phyloP scores from a whole-genome alignment of 23 tunicate genomes.

The Trididemnum miniatum region DNA sequence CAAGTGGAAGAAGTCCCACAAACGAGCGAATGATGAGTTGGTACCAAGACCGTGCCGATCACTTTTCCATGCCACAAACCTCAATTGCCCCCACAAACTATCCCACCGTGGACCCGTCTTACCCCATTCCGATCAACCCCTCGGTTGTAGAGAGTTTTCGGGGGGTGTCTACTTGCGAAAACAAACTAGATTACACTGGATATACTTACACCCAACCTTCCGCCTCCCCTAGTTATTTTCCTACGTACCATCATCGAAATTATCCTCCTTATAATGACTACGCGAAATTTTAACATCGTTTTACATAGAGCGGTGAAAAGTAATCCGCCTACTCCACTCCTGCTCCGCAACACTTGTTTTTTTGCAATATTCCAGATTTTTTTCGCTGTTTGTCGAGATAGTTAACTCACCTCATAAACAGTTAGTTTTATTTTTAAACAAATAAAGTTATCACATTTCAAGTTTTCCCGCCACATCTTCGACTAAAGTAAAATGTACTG shows the following conservation, averaged over 20 bases:
- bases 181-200: neutral
- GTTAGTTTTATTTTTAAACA: no score
- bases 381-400: no score
- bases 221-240: neutral
- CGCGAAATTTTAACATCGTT: neutral
- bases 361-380: conserved; percentile 8
- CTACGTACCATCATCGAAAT: neutral
- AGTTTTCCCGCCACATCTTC: no score
- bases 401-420: no score
- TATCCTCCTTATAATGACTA: neutral
- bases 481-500: no score
- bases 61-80: neutral
- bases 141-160: neutral
- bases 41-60: conserved; percentile 14
- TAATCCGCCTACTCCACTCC: neutral
- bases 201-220: neutral
- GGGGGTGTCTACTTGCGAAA: neutral
- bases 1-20: conserved; percentile 4
- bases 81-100: neutral
- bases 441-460: no score
- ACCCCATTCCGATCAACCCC: neutral
- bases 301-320: no score
- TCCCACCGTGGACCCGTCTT: neutral
- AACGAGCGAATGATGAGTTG: conserved; percentile 1
- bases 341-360: neutral